phyloP scores from a whole-genome alignment of 2,113 vertebrate genomes.

The Dipodomys ordii region DNA sequence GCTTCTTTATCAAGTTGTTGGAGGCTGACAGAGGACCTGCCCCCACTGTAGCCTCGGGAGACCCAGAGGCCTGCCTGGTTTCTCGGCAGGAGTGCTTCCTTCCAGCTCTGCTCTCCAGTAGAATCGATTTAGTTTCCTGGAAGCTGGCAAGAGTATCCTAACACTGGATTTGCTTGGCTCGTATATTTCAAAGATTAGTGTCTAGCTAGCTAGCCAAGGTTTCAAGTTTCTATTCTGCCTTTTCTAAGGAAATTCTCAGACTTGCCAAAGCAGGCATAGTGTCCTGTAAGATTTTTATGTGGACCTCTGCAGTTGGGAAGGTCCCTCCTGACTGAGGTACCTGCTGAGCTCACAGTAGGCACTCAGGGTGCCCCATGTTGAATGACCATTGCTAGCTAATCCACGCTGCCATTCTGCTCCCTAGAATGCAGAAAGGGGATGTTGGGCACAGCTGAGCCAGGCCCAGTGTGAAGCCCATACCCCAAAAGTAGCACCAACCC shows the following conservation, averaged over 20 bases:
- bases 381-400: not conserved
- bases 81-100: conserved; percentile 1
- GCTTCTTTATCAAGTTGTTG: not conserved
- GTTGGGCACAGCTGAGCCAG: not conserved
- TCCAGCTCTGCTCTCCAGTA: not conserved
- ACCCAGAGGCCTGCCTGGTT: not conserved
- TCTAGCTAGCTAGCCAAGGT: conserved; percentile 1
- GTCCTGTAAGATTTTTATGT: conserved; percentile 40
- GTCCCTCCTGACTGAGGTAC: not conserved
- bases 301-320: not conserved
- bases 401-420: not conserved
- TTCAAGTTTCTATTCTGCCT: conserved; percentile 32
- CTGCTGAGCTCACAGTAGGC: not conserved
- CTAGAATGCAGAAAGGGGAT: not conserved
- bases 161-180: not conserved
- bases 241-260: conserved; percentile 62
- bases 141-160: not conserved
- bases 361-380: not conserved
- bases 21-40: conserved; percentile 11
- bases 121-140: not conserved
- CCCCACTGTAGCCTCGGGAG: not conserved
- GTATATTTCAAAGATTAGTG: conserved; percentile 46
- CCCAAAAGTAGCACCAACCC: not conserved
- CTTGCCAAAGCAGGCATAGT: conserved; percentile 55
- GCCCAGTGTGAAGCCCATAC: not conserved